Base-by-base conservation (phyloP, 2,888 invertebrate species). In the Lamellibrachia columna region DNA sequence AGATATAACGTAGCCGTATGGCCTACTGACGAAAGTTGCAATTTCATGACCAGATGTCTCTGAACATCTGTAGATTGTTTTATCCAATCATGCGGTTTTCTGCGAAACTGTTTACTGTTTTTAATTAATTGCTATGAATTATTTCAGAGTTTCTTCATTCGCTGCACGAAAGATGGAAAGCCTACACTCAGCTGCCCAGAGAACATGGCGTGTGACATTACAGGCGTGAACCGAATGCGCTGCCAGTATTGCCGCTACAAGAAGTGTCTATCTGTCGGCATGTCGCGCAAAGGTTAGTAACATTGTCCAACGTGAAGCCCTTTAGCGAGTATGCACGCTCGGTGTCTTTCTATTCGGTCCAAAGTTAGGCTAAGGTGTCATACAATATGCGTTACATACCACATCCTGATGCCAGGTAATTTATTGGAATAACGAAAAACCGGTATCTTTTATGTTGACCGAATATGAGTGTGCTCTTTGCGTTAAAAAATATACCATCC, bases 201-300 rank as follows among this genome's bases (percentile, higher is more conserved):
- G 22, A 90, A 58, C 90, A 92, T 60, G 9, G 52, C 53, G 22
- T 94, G 94, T 92, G 92, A 93, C 91, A 91, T 94, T 53, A 93
- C 75, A 22, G 60, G 92, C 9, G 91, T 53, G 15, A 94, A 93
- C 52, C 94, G 96, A 52, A 95, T 95, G 92, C 95, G 95, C 22
- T 96, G 96, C 93, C 96, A 96, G 93, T 95, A 95, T 92, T 96
- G 96, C 93, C 95, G 96, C 90, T 96, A 95, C 93, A 95, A 96
- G 94, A 95, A 95, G 91, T 96, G 96, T 93, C 94, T 96, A 22
- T 93, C 94, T 92, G 96, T 95, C 52, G 96, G 96, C 93, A 96
- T 96, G 96, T 95, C 94, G 93, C 94, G 96, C 92, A 95, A 95
- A 95, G 96, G 96, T 96, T 75, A 75, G 75, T 75, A n/a, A 22